Evolutionary conservation across 2,113 vertebrate genomes (phyloP).

Genomic region (Axis porcinus): DNA sequence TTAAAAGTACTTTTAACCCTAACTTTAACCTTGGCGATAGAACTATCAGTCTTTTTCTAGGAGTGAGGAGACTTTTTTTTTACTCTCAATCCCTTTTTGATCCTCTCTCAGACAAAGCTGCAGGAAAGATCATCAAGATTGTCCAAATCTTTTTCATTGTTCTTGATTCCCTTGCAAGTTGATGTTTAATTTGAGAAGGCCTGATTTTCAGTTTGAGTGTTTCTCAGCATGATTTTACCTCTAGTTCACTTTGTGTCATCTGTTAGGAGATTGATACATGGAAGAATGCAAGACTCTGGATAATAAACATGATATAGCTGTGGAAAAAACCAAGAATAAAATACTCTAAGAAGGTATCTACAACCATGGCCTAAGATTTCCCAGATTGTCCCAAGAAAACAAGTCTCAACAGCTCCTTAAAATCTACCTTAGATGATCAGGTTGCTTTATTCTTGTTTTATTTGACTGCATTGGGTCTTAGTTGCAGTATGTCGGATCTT

Average conservation of each 20-base stretch:
- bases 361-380: neutral
- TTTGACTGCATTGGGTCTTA: neutral
- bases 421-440: neutral
- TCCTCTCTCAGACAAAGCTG: neutral
- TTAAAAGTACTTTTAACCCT: neutral
- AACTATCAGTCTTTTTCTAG: neutral
- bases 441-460: neutral
- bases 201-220: neutral
- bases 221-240: neutral
- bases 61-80: neutral
- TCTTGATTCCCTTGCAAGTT: neutral
- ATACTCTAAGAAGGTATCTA: neutral
- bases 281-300: neutral
- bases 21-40: neutral
- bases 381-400: neutral
- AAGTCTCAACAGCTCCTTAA: neutral
- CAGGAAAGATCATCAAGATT: neutral
- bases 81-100: neutral
- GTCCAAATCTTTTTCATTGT: neutral
- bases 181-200: neutral
- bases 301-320: neutral
- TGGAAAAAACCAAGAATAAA: neutral
- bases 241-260: neutral
- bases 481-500: neutral
- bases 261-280: neutral